Evolutionary conservation across 2,113 vertebrate genomes (phyloP).

Genomic region (Passer domesticus): DNA sequence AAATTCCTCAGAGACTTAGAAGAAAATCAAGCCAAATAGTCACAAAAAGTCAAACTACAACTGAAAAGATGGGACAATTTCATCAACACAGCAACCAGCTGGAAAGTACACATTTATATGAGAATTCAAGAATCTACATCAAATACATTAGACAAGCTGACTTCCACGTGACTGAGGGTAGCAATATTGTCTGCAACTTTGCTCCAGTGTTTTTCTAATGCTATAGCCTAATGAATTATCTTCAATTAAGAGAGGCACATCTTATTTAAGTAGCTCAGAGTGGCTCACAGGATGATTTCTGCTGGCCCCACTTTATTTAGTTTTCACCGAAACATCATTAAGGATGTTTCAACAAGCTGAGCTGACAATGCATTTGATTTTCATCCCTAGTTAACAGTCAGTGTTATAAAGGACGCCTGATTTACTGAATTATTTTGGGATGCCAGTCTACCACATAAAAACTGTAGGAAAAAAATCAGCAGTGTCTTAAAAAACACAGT

Average conservation of each 20-base stretch:
- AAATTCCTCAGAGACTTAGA: background rate
- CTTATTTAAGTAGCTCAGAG: background rate
- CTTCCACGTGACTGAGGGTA: background rate
- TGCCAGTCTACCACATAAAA: background rate
- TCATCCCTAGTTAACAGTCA: background rate
- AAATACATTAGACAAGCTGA: background rate
- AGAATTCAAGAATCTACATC: background rate
- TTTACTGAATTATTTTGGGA: background rate
- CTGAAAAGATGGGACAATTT: background rate
- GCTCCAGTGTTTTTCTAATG: background rate
- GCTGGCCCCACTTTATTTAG: background rate
- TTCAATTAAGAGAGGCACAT: background rate
- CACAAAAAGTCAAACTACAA: background rate
- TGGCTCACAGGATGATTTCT: background rate
- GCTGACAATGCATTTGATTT: background rate
- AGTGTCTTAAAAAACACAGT: background rate
- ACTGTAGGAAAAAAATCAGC: background rate
- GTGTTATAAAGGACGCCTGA: background rate
- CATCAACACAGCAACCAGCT: background rate
- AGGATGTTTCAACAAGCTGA: background rate
- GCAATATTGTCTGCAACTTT: background rate
- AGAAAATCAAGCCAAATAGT: background rate
- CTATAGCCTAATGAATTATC: background rate
- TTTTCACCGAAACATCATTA: background rate
- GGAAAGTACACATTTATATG: accelerated